phyloP scores from a whole-genome alignment of 1,140 invertebrate genomes.

The Aphis gossypii region DNA sequence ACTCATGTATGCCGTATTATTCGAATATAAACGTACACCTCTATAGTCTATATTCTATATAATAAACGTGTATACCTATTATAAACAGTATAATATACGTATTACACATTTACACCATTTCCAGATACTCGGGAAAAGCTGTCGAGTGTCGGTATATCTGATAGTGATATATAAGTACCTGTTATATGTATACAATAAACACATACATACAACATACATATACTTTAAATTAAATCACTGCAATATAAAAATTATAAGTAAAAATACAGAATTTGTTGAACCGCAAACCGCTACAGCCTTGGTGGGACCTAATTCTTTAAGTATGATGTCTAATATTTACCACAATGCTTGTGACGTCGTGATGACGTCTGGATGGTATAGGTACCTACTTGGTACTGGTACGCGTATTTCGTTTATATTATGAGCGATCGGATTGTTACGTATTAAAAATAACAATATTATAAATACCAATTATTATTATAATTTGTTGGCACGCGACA shows the following conservation, averaged over 20 bases:
- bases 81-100: too few relatives aligned
- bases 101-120: neutral
- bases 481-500: too few relatives aligned
- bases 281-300: neutral
- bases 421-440: too few relatives aligned
- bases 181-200: neutral
- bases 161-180: neutral
- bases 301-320: neutral
- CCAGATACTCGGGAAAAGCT: neutral
- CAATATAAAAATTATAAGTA: neutral
- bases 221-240: neutral
- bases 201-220: neutral
- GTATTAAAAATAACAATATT: too few relatives aligned
- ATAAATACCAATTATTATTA: too few relatives aligned
- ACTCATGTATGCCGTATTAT: neutral
- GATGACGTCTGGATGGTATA: neutral
- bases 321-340: neutral
- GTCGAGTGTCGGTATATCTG: neutral
- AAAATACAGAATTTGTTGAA: neutral
- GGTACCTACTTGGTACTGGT: too few relatives aligned
- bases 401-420: neutral
- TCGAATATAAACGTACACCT: neutral
- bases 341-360: neutral
- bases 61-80: neutral
- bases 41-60: neutral